Conservation (phyloP, 2,888 invertebrate species). For the Ditylenchus weischeri region DNA sequence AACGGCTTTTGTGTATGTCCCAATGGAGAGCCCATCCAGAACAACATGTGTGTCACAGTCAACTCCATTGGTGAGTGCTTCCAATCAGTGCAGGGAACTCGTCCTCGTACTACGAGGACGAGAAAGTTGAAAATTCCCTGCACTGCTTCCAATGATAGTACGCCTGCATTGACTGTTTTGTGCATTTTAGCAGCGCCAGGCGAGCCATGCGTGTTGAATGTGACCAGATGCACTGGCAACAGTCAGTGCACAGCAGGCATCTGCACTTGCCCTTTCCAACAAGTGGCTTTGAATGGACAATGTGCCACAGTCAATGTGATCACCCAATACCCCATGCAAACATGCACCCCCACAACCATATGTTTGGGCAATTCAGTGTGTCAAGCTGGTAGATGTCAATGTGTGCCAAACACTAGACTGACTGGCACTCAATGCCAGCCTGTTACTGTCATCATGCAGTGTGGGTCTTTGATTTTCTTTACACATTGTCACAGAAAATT, state of each 20-base stretch:
- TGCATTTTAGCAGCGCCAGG: constrained; percentile 44
- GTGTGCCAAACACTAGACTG: constrained; percentile 32
- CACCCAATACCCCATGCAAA: constrained; percentile 27
- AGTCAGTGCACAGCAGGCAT: constrained; percentile 47
- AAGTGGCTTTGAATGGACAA: constrained; percentile 47
- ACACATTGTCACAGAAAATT: too few species aligned
- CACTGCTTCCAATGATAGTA: neutral
- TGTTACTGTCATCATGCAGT: constrained; percentile 22
- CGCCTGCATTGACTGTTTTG: neutral
- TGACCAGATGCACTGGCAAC: constrained; percentile 55
- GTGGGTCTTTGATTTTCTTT: constrained; percentile 9
- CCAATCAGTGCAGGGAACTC: too few species aligned
- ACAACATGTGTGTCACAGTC: constrained; percentile 41
- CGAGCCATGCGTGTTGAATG: constrained; percentile 44
- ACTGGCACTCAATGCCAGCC: constrained; percentile 29
- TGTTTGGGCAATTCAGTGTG: constrained; percentile 32
- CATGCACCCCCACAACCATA: constrained; percentile 21
- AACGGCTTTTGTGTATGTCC: constrained; percentile 56
- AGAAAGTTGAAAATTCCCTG: too few species aligned
- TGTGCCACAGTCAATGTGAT: constrained; percentile 43
- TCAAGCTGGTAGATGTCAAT: constrained; percentile 29
- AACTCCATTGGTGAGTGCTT: constrained; percentile 31
- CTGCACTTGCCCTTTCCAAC: constrained; percentile 44
- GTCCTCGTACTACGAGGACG: too few species aligned
- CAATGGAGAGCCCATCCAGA: constrained; percentile 49